These are phyloP conservation scores for Yponomeuta cagnagella DNA, from an alignment of 2,888 invertebrate genomes.

Conservation along the genomic window DNA sequence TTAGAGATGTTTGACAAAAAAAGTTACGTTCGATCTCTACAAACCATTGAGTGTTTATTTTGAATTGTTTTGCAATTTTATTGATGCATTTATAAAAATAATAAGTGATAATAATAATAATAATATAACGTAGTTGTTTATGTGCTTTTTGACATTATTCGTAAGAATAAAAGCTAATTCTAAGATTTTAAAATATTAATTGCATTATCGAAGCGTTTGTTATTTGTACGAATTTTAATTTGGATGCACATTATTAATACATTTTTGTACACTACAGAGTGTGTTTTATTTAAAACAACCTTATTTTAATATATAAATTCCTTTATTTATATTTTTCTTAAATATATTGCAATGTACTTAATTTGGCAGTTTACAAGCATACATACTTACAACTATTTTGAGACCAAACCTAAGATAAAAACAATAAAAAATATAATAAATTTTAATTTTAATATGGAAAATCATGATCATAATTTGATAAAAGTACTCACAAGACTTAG, in stretches of 20 bases:
- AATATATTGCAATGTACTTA: not conserved
- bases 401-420: not conserved
- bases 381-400: not conserved
- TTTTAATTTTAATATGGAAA: not conserved
- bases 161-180: not conserved
- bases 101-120: slow-evolving; percentile 3
- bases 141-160: not conserved
- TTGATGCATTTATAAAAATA: slow-evolving; percentile 8
- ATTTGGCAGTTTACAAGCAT: not conserved
- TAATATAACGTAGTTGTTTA: not conserved
- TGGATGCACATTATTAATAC: slow-evolving; percentile 56
- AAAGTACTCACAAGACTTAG: not conserved
- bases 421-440: too few species aligned
- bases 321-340: slow-evolving; percentile 3
- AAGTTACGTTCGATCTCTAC: not conserved
- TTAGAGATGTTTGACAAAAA: not conserved
- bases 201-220: not conserved
- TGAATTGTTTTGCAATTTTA: not conserved
- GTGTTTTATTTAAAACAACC: not conserved
- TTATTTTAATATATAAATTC: not conserved
- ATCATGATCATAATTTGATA: not conserved
- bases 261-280: slow-evolving; percentile 38
- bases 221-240: slow-evolving; percentile 28
- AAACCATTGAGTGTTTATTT: not conserved
- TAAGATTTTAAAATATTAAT: slow-evolving; percentile 5